Percentiles rank a stretch among this genome's conserved stretches.
Evolutionary conservation across 53 echinoderm and acorn worm genomes (phyloP).

Genomic region (Crossaster papposus): DNA sequence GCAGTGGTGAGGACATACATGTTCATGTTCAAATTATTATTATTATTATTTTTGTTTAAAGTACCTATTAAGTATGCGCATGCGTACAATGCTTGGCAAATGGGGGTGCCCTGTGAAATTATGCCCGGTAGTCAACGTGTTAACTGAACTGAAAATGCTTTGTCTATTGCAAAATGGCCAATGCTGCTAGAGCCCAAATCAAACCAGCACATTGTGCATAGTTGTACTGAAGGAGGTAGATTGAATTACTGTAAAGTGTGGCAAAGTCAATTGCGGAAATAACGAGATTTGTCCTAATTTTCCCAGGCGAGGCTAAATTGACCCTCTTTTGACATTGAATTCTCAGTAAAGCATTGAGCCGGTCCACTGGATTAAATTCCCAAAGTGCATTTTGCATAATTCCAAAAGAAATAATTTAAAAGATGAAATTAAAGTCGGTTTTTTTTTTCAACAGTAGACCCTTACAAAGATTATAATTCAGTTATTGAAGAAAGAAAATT

Average conservation of each 20-base stretch:
- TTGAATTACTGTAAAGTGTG: background rate
- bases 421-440: background rate
- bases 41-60: too few species aligned
- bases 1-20: too few species aligned
- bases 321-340: background rate
- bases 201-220: background rate
- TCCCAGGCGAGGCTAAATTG: background rate
- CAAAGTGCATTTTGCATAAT: background rate
- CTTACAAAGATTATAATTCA: background rate
- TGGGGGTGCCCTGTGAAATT: too few species aligned
- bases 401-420: background rate
- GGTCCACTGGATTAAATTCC: background rate
- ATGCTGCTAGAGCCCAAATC: background rate
- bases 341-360: background rate
- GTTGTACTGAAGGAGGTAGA: background rate
- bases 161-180: background rate
- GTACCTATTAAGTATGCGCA: too few species aligned
- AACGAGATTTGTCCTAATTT: constrained; percentile 2
- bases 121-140: too few species aligned
- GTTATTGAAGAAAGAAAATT: background rate
- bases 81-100: too few species aligned
- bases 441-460: background rate
- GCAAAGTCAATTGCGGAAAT: background rate
- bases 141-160: background rate
- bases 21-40: too few species aligned